Base-by-base conservation (phyloP, 2,797 vertebrate genomes). In the Danio albolineatus region DNA sequence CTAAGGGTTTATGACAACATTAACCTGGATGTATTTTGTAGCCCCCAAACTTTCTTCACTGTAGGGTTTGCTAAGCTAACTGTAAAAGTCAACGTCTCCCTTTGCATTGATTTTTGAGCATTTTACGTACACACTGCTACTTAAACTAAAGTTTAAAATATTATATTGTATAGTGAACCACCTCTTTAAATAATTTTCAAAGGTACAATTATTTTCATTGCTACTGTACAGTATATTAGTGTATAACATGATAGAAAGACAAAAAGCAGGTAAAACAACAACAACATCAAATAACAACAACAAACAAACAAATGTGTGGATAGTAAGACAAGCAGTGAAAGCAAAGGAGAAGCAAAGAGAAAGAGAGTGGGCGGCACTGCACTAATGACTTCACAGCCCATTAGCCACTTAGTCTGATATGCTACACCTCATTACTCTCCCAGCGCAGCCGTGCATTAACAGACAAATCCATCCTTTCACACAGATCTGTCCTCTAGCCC, bases 341-440 rank as follows among this genome's bases (percentile, higher is more conserved):
- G 36, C 56, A 57, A 74, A 56, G 51, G 1, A 57, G 36, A 46
- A 13, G 7, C 19, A 69, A 71, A 73, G 41, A 44, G 39, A 70
- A 61, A 73, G 59, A 73, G 65, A 12, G 62, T 81, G 73, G 75
- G 71, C 67, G 54, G 73, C 75, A 65, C 19, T 49, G 75, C 72
- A 73, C 76, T 85, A 86, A 86, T 82, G 85, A 85, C 81, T 86
- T 86, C 72, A 79, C 85, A 84, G 79, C 79, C 83, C 85, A 86
- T 86, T 86, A 86, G 83, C 64, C 79, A 79, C 85, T 83, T 83
- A 86, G 83, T 65, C 81, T 86, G 79, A 82, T 83, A 82, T 39
- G 80, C 73, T 84, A 83, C 79, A 86, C 83, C 85, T 85, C 85
- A 85, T 86, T 86, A 85, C 57, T 75, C 81, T 74, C 69, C 59